phyloP scores from a whole-genome alignment of 2,888 invertebrate genomes.

The Heliconius erato region DNA sequence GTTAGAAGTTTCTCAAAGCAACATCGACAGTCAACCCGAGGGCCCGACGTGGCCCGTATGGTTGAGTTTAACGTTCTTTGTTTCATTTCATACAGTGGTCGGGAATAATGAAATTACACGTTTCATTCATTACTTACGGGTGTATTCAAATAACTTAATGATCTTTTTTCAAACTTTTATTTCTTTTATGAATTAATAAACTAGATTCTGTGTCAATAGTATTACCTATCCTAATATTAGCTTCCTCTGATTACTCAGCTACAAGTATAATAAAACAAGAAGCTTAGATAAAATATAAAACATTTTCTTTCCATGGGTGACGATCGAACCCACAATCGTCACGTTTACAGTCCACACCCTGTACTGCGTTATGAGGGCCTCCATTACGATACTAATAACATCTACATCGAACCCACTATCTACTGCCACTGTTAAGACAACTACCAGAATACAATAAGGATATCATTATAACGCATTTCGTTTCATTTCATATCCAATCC shows the following conservation, averaged over 20 bases:
- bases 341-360: too few relatives aligned
- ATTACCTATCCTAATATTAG: too few relatives aligned
- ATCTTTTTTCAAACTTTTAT: not conserved
- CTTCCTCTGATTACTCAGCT: too few relatives aligned
- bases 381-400: too few relatives aligned
- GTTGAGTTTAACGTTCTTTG: conserved; percentile 26
- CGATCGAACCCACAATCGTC: too few relatives aligned
- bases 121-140: not conserved
- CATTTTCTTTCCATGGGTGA: too few relatives aligned
- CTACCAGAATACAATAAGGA: not conserved
- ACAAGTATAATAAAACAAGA: too few relatives aligned
- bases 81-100: conserved; percentile 10
- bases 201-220: not conserved
- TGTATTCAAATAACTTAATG: conserved; percentile 3
- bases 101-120: conserved; percentile 29
- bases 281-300: too few relatives aligned
- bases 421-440: not conserved
- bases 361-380: too few relatives aligned
- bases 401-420: not conserved
- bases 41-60: conserved; percentile 13
- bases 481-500: not conserved
- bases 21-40: conserved; percentile 12
- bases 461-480: conserved; percentile 7
- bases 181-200: not conserved
- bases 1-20: not conserved